Evolutionary conservation across 2,113 vertebrate species (phyloP), one percentile per base, ranked within the genome.

Genomic region (Carollia perspicillata): DNA sequence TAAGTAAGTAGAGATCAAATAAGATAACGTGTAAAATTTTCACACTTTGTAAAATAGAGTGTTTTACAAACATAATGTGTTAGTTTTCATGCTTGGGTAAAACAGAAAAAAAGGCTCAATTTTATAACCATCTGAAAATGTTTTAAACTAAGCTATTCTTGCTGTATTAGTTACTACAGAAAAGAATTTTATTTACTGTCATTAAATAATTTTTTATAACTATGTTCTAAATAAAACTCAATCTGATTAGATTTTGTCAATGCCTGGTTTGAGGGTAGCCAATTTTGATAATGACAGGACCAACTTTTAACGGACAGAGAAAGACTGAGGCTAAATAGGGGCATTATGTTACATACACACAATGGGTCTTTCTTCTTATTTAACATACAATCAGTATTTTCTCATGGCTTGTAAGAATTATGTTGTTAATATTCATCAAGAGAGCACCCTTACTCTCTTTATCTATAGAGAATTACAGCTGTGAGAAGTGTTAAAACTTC

Each of bases 261-360:
- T 53, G 30, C 8, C 35, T 80, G 28, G n/a, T 89, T 84, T 90
- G 13, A 14, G 12, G 12, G 30, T 92, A 30, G 40, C 40, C 58
- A 23, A 12, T 95, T 80, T 93, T 95, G 44, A 47, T 23, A 1
- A n/a, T 16, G 20, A 1, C 20, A 2, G 35, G 33, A 79, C 0
- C 75, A 88, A 85, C 16, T 77, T 93, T 72, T 85, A 93, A 78
- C 44, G 42, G 90, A 63, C n/a, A 93, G 42, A 44, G 22, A 84
- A 63, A 85, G 17, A 77, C 5, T 10, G 47, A 94, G 35, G 7
- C 78, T 49, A 78, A 49, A 78, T 11, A 86, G 23, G 9, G 65
- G 37, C 12, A 79, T 58, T 55, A 66, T 49, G 0, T 37, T 65
- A 33, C 7, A 77, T 30, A 53, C 0, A 66, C 4, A 3, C 26